Evolutionary conservation across 2,888 invertebrate genomes (phyloP), one percentile per base, ranked within the genome.

Genomic region (Melinaea menophilus): DNA sequence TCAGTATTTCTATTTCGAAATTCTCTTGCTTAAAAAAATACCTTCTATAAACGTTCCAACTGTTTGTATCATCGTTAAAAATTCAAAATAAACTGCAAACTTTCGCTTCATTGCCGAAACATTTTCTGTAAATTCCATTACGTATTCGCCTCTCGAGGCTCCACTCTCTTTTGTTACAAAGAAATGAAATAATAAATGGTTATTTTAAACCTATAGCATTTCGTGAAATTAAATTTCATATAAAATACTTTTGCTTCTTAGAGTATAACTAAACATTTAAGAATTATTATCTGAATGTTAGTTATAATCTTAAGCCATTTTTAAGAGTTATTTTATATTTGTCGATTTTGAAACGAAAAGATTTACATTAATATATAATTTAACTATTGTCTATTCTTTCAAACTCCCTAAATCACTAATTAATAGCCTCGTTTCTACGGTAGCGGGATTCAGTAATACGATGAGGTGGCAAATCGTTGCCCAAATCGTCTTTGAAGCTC

Each of bases 401-500:
- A 5, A 9, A 9, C 11, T 41, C 7, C 7, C 41, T 41, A 2
- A 41, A 60, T 56, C 37, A 58, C 45, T 67, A 59, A 67, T 64
- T 69, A 64, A 57, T 55, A 47, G 57, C 51, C 63, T 58, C 67
- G 33, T 62, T 60, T 55, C 61, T 63, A 63, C 62, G 51, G 61
- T 67, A 62, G 58, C 58, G 61, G 66, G 57, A 59, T 62, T 60
- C 56, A 61, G 62, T 58, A 62, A 67, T 64, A 60, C 62, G 56
- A 63, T 66, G 68, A 71, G 62, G 62, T 55, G 59, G 65, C 64
- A 61, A 61, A 63, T 61, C 48, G 65, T 51, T 46, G 67, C 61
- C 46, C 59, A 62, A 68, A 67, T 67, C 67, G 65, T 67, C 62
- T 68, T 64, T 61, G 65, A 59, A 65, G 56, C 59, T 65, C 66